Percentiles rank a stretch among this genome's conserved stretches.
phyloP scores from a whole-genome alignment of 2,888 invertebrate genomes.

The Nasonia oneida region DNA sequence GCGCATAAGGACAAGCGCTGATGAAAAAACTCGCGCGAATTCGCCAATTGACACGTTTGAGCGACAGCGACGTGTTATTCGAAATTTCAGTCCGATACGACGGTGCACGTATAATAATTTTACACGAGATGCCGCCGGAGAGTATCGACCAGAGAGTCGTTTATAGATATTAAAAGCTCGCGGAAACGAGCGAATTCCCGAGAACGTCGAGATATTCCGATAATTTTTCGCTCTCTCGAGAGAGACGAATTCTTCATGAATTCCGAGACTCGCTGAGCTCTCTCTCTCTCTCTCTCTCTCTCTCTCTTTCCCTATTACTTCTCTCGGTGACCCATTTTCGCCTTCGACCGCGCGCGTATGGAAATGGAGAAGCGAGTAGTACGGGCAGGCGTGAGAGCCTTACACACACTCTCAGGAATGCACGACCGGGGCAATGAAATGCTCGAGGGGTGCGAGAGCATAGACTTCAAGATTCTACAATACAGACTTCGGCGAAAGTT shows the following conservation, averaged over 20 bases:
- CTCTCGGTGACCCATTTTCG: conserved; percentile 14
- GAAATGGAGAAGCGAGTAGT: conserved; percentile 13
- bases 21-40: neutral
- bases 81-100: neutral
- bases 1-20: neutral
- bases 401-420: neutral
- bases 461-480: too few species aligned
- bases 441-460: neutral
- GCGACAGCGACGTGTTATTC: conserved; percentile 1
- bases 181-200: conserved; percentile 1
- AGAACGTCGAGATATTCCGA: conserved; percentile 2
- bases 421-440: conserved; percentile 2
- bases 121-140: too few species aligned
- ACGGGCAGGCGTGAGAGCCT: neutral
- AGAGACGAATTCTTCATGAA: conserved; percentile 28
- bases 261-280: neutral
- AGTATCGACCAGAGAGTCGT: neutral
- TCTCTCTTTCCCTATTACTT: neutral
- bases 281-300: neutral
- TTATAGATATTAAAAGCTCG: neutral
- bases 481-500: neutral
- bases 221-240: conserved; percentile 10
- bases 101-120: too few species aligned
- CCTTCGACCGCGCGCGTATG: conserved; percentile 8
- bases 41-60: neutral